phyloP scores from a whole-genome alignment of 2,797 vertebrate genomes.

The Urocyon cinereoargenteus region DNA sequence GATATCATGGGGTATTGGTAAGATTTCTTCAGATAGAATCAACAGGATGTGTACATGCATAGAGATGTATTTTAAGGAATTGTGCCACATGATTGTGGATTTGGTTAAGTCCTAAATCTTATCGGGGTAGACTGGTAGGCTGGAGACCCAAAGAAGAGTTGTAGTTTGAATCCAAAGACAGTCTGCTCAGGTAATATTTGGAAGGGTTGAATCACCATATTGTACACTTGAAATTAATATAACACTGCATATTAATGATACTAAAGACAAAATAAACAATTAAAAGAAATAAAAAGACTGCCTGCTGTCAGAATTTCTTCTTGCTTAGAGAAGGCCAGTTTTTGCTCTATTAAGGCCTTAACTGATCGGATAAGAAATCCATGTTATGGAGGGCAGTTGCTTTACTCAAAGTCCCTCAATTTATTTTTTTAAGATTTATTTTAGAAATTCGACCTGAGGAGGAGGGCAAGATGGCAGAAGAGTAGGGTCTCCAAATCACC shows the following conservation, averaged over 20 bases:
- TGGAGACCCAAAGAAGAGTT: neutral
- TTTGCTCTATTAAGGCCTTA: neutral
- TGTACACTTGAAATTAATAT: neutral
- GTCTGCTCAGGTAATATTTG: neutral
- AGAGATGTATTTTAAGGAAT: conserved; percentile 27
- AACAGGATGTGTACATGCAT: neutral
- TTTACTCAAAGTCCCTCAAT: neutral
- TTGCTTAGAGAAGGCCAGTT: neutral
- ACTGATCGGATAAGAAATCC: neutral
- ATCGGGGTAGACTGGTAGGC: neutral
- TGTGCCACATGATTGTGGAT: neutral
- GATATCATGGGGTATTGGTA: neutral
- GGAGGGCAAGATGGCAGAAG: too few relatives aligned
- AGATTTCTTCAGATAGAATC: neutral
- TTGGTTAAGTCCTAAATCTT: neutral
- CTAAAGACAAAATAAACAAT: neutral
- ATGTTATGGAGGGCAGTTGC: neutral
- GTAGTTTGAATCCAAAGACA: neutral
- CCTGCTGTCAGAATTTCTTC: neutral
- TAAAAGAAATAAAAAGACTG: neutral
- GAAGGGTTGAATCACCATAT: neutral
- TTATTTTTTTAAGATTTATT: neutral
- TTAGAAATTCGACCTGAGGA: too few relatives aligned
- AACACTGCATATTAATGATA: neutral
- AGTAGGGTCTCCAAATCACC: too few relatives aligned